Evolutionary conservation across 2,113 vertebrate genomes (phyloP), one percentile per base, ranked within the genome.

Genomic region (Dasypus novemcinctus): DNA sequence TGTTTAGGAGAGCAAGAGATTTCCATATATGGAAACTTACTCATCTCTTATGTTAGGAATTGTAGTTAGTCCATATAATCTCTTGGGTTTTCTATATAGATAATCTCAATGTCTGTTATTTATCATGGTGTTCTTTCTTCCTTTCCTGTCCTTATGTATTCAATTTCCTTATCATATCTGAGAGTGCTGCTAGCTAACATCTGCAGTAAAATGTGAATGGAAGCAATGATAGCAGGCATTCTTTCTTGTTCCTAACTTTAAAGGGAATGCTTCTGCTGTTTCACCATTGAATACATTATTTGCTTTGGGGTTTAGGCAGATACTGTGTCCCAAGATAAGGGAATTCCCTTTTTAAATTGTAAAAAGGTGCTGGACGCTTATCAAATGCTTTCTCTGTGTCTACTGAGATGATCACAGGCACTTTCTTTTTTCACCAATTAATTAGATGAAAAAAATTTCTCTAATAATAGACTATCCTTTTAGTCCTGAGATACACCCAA

Each of bases 21-120:
- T 91, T 81, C 85, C 69, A 33, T 79, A 21, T 78, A 49, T 18
- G 90, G 41, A 95, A 85, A 74, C n/a, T 80, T 93, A 25, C 23
- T 36, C 21, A 33, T 96, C 14, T 71, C 52, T 81, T 52, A 41
- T 33, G 20, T 89, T 83, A 61, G 38, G 33, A n/a, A 12, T 85
- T 54, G 38, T 46, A 27, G 14, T 27, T 68, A 63, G 29, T 87
- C 31, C 33, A 18, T 33, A 41, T 0, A 74, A 71, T 57, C 59
- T 79, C 25, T 78, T 88, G 87, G 13, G n/a, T 91, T 84, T 80
- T 95, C 43, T 87, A 59, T 15, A 41, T 15, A 49, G 18, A 54
- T 75, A 61, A 61, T 69, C 21, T 68, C 20, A 46, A 21, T 80
- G 8, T 80, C 78, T 93, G 43, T 63, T 69, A 61, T 6, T 49